Evolutionary conservation across 2,113 vertebrate genomes (phyloP).

Genomic region (Microtus richardsoni): DNA sequence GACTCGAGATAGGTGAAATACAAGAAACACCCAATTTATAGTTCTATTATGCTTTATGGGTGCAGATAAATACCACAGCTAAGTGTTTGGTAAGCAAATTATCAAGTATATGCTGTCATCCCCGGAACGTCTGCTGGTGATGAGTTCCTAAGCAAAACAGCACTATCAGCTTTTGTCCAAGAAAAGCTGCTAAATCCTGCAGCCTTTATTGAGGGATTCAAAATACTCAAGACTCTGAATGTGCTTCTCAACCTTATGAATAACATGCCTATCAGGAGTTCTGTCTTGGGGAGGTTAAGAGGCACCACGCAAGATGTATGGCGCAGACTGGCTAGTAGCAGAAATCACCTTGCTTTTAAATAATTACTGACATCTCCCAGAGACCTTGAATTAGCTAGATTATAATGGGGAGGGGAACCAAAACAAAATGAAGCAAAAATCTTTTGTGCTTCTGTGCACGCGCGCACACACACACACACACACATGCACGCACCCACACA

Average conservation of each 20-base stretch:
- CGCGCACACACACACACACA: not conserved
- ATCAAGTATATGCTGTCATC: slow-evolving; percentile 33
- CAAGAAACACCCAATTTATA: not conserved
- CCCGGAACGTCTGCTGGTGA: not conserved
- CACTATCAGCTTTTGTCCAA: slow-evolving; percentile 2
- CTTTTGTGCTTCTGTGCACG: not conserved
- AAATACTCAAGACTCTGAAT: not conserved
- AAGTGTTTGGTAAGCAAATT: slow-evolving; percentile 10
- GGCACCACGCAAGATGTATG: not conserved
- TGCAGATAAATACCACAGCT: slow-evolving; percentile 29
- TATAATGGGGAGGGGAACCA: not conserved
- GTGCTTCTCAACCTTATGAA: not conserved
- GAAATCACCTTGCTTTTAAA: slow-evolving; percentile 2
- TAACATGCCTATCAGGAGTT: not conserved
- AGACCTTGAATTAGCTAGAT: not conserved
- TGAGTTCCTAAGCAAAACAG: not conserved
- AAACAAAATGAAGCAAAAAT: not conserved
- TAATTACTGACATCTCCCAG: slow-evolving; percentile 16
- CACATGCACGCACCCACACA: too few species aligned
- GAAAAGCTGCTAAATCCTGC: not conserved
- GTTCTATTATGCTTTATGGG: not conserved
- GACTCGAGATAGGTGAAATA: not conserved
- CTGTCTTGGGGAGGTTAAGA: not conserved
- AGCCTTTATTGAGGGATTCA: not conserved
- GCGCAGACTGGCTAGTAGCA: not conserved